A percentile compares a stretch with the other conserved stretches of the same genome.
Conservation (phyloP, 1,140 invertebrate species). For the Drosophila athabasca region DNA sequence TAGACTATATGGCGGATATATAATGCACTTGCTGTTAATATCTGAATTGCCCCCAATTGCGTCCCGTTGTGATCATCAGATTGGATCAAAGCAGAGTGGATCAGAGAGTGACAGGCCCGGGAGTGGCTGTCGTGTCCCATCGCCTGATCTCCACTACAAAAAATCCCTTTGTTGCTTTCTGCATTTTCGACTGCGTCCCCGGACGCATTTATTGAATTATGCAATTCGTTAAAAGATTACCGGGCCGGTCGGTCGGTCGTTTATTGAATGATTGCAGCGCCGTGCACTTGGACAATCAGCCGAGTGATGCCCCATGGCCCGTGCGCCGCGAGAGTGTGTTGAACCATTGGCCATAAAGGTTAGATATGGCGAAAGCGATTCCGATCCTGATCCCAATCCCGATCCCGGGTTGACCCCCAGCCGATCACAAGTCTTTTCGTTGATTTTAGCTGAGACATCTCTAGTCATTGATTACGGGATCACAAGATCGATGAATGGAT, state of each 20-base stretch:
- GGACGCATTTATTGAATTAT: slow-evolving; percentile 74
- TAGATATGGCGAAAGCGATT: slow-evolving; percentile 11
- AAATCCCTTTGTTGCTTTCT: slow-evolving; percentile 18
- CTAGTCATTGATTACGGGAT: not conserved
- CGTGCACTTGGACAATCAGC: not conserved
- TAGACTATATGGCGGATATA: slow-evolving; percentile 42
- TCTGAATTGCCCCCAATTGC: slow-evolving; percentile 69
- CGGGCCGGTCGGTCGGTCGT: slow-evolving; percentile 6
- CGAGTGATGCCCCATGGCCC: not conserved
- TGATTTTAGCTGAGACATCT: too few relatives aligned
- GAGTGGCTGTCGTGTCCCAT: slow-evolving; percentile 7
- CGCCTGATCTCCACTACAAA: slow-evolving; percentile 2
- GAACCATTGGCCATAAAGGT: slow-evolving; percentile 44
- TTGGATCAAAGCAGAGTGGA: not conserved
- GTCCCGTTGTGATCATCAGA: slow-evolving; percentile 24
- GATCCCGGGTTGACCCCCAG: too few relatives aligned
- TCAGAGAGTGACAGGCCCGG: not conserved
- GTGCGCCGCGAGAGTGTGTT: slow-evolving; percentile 5
- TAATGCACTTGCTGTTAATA: slow-evolving; percentile 41
- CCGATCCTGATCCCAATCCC: not conserved
- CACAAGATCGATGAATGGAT: too few relatives aligned
- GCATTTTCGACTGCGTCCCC: slow-evolving; percentile 1
- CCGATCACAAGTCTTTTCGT: too few relatives aligned
- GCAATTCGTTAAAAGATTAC: slow-evolving; percentile 78
- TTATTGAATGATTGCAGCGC: slow-evolving; percentile 73